These are phyloP conservation scores for Chelidonichthys spinosus DNA, from an alignment of 2,797 vertebrate species.

Conservation along the genomic window DNA sequence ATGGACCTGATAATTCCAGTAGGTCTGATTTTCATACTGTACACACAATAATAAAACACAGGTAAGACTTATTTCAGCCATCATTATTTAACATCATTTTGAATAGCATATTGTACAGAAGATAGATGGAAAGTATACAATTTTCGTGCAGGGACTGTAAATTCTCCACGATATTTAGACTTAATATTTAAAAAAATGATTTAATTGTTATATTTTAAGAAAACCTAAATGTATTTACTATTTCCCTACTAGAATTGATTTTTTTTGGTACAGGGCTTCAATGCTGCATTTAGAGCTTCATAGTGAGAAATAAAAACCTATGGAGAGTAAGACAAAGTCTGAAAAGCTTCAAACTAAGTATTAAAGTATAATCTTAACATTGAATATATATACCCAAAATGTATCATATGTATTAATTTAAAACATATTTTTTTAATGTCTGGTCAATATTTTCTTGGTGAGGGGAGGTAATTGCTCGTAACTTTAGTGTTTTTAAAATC, in stretches of 20 bases:
- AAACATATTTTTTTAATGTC: background rate
- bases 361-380: too few relatives aligned
- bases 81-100: background rate
- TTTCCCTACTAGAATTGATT: background rate
- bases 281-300: background rate
- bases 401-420: background rate
- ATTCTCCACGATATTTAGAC: background rate
- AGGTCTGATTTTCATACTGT: constrained; percentile 21
- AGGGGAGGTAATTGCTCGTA: background rate
- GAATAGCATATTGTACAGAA: background rate
- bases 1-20: constrained; percentile 24
- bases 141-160: background rate
- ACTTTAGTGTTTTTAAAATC: too few relatives aligned
- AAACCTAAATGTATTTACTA: background rate
- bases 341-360: background rate
- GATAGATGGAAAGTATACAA: background rate
- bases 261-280: background rate
- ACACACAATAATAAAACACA: constrained; percentile 20
- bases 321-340: background rate
- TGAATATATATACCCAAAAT: too few relatives aligned
- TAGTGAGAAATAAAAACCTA: background rate
- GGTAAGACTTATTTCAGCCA: background rate
- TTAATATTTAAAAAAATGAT: background rate
- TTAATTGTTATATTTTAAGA: background rate
- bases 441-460: background rate